Conservation (phyloP, 2,888 invertebrate species). For the Tipula helvola region DNA sequence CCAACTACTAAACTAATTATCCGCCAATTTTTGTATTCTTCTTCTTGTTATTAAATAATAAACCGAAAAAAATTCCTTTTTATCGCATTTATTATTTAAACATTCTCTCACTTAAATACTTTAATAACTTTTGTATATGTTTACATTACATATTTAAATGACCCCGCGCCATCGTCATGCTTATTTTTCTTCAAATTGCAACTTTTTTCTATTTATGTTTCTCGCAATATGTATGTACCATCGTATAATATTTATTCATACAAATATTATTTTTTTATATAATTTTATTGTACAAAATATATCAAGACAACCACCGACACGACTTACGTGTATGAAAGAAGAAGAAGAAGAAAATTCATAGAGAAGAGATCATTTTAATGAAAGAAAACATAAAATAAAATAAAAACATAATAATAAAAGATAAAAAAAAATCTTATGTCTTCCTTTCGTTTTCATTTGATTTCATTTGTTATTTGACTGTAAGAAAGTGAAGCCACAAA, state of each 20-base stretch:
- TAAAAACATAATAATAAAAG: background rate
- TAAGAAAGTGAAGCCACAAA: slow-evolving; percentile 9
- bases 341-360: background rate
- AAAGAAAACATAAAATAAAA: background rate
- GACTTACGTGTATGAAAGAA: background rate
- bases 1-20: background rate
- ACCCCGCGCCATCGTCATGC: background rate
- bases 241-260: background rate
- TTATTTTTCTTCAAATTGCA: background rate
- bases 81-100: background rate
- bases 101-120: background rate
- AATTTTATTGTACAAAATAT: background rate
- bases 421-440: background rate
- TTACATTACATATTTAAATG: background rate
- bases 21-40: background rate
- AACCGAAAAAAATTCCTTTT: background rate
- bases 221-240: background rate
- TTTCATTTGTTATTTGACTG: slow-evolving; percentile 11
- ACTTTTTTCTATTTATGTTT: background rate
- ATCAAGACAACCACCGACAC: background rate
- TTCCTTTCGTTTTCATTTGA: slow-evolving; percentile 12
- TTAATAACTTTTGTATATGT: too few relatives aligned
- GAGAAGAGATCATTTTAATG: background rate
- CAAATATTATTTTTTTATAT: background rate
- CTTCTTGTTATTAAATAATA: background rate